phyloP scores from a whole-genome alignment of 2,113 vertebrate genomes.

The Toxotes jaculatrix region DNA sequence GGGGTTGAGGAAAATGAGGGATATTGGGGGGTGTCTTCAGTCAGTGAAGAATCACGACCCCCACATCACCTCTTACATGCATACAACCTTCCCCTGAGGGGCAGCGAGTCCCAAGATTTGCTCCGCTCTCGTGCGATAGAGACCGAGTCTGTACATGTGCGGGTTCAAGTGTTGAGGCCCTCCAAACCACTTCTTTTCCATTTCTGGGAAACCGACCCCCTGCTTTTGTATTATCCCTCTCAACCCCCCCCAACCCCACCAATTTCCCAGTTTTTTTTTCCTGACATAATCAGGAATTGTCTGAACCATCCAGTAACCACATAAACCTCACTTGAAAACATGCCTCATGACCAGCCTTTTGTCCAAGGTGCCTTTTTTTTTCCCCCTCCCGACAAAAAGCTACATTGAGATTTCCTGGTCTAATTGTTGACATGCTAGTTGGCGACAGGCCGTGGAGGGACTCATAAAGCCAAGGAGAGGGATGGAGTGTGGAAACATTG shows the following conservation, averaged over 20 bases:
- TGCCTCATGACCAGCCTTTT: constrained; percentile 66
- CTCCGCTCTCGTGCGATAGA: constrained; percentile 72
- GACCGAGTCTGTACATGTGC: constrained; percentile 60
- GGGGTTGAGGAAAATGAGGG: constrained; percentile 24
- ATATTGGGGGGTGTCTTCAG: constrained; percentile 32
- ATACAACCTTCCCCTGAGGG: constrained; percentile 52
- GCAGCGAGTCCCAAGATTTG: constrained; percentile 39
- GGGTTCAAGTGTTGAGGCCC: constrained; percentile 73
- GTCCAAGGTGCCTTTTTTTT: constrained; percentile 73
- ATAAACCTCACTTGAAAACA: constrained; percentile 79
- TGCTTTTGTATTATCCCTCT: constrained; percentile 79
- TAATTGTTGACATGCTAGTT: constrained; percentile 73
- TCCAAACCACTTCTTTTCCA: constrained; percentile 81
- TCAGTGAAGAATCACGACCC: constrained; percentile 62
- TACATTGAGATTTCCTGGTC: constrained; percentile 67
- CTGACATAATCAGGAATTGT: constrained; percentile 81
- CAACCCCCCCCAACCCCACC: constrained; percentile 67
- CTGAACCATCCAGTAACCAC: constrained; percentile 81
- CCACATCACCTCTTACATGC: constrained; percentile 60
- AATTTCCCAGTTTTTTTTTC: constrained; percentile 69
- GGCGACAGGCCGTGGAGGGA: constrained; percentile 43
- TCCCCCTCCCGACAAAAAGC: constrained; percentile 36
- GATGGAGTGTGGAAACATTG: constrained; percentile 34
- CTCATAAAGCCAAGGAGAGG: constrained; percentile 13
- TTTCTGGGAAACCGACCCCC: constrained; percentile 84